Evolutionary conservation across 2,113 vertebrate genomes (phyloP).

Genomic region (Typhlomys cinereus): DNA sequence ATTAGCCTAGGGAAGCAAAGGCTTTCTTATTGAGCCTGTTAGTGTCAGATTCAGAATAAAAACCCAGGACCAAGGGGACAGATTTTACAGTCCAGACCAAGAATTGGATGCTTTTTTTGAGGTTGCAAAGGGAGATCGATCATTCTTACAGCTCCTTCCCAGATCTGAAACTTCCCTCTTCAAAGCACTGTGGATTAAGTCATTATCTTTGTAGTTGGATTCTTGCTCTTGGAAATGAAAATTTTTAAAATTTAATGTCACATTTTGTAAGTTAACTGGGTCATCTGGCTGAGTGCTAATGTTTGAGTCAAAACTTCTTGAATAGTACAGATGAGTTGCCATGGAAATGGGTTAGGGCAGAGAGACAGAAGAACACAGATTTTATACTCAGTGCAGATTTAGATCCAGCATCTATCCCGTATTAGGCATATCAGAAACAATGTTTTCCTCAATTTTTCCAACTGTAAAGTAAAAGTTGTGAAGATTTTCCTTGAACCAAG

Average conservation of each 20-base stretch:
- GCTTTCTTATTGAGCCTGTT: neutral
- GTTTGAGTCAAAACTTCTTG: neutral
- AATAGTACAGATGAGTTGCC: neutral
- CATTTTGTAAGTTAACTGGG: neutral
- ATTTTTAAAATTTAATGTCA: neutral
- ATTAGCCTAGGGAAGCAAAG: neutral
- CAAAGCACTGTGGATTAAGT: neutral
- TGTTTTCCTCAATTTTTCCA: neutral
- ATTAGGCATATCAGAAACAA: neutral
- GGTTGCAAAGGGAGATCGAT: neutral
- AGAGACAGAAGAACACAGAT: neutral
- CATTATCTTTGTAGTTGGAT: neutral
- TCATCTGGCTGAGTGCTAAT: neutral
- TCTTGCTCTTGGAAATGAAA: conserved; percentile 6
- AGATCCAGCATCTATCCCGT: neutral
- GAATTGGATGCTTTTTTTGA: neutral
- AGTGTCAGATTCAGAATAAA: neutral
- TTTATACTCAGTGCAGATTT: neutral
- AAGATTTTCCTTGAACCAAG: neutral
- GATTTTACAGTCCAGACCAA: neutral
- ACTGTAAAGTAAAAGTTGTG: neutral
- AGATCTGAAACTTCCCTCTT: neutral
- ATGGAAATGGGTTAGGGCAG: neutral
- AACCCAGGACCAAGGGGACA: neutral
- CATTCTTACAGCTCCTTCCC: neutral